These are phyloP conservation scores for Teleogryllus oceanicus DNA, from an alignment of 2,888 invertebrate species.

Conservation along the genomic window DNA sequence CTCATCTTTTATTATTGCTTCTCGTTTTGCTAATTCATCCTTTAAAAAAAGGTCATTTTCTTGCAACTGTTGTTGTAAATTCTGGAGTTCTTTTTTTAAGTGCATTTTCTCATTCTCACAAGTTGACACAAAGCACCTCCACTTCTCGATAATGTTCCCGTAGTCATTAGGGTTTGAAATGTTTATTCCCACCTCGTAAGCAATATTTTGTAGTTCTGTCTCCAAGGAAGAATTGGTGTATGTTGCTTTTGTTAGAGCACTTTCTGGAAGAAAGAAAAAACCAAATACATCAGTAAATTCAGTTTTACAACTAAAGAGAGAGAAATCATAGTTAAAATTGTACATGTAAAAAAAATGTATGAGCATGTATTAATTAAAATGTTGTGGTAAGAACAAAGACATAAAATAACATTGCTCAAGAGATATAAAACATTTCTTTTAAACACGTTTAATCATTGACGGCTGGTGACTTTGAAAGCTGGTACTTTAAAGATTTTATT, in stretches of 20 bases:
- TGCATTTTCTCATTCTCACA: neutral
- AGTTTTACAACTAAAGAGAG: neutral
- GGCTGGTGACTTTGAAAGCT: too few relatives aligned
- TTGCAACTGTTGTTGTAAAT: neutral
- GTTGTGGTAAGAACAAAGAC: too few relatives aligned
- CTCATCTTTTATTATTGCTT: neutral
- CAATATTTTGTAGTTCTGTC: neutral
- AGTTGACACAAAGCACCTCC: neutral
- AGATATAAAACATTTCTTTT: too few relatives aligned
- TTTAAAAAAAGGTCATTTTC: neutral
- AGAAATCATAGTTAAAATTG: neutral
- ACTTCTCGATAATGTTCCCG: neutral
- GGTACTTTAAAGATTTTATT: too few relatives aligned
- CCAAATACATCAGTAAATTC: neutral
- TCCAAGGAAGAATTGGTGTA: neutral
- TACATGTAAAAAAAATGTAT: neutral
- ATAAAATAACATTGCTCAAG: too few relatives aligned
- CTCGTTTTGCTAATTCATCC: neutral
- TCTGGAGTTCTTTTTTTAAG: neutral
- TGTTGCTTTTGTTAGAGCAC: neutral
- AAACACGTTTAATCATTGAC: too few relatives aligned
- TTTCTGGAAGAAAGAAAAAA: neutral
- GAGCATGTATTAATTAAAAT: neutral
- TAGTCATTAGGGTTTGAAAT: neutral
- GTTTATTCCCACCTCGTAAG: neutral